phyloP scores from a whole-genome alignment of 2,888 invertebrate genomes.

The Dynastes hyllus region DNA sequence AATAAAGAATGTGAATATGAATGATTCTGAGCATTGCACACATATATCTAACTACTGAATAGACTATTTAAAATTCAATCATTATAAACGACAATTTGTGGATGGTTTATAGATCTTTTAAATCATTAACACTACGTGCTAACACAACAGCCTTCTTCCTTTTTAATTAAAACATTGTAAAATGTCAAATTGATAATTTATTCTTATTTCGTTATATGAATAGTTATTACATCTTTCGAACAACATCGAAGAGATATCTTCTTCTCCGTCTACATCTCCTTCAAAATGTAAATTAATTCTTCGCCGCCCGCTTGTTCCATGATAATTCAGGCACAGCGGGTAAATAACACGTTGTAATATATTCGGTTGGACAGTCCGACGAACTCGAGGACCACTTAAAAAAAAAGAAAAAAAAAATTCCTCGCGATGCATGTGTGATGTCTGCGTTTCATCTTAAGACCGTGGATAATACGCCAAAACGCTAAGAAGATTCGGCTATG shows the following conservation, averaged over 20 bases:
- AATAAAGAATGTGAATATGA: too few relatives aligned
- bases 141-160: too few relatives aligned
- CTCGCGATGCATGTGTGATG: conserved; percentile 18
- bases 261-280: neutral
- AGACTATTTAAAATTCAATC: too few relatives aligned
- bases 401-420: conserved; percentile 19
- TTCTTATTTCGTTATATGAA: too few relatives aligned
- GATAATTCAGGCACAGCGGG: conserved; percentile 45
- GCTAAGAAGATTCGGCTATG: neutral
- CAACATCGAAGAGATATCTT: neutral
- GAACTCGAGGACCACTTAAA: conserved; percentile 26
- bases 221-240: neutral
- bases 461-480: conserved; percentile 17
- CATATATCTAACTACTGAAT: too few relatives aligned
- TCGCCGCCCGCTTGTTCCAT: conserved; percentile 2
- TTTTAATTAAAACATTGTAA: too few relatives aligned
- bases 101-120: too few relatives aligned
- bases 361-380: conserved; percentile 21
- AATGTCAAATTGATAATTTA: too few relatives aligned
- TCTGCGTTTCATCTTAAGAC: conserved; percentile 10
- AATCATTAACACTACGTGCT: too few relatives aligned
- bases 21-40: too few relatives aligned
- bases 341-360: conserved; percentile 43
- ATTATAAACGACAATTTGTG: too few relatives aligned
- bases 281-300: conserved; percentile 40